A percentile compares a stretch with the other conserved stretches of the same genome.
These are phyloP conservation scores for Thereva unica DNA, from an alignment of 2,888 invertebrate species.

Conservation along the genomic window DNA sequence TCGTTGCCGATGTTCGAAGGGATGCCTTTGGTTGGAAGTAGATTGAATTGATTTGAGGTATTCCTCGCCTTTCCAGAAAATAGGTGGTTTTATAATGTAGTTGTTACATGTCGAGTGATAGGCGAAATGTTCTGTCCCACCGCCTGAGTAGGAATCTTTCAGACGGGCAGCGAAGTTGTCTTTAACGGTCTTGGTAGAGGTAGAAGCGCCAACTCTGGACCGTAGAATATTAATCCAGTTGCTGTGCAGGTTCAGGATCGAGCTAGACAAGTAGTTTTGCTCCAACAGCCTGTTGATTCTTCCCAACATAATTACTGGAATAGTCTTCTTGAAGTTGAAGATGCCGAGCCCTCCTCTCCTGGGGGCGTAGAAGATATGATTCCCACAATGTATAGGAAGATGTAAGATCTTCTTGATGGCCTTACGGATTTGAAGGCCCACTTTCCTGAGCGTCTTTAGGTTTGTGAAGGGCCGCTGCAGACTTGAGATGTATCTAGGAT, in stretches of 20 bases:
- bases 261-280: neutral
- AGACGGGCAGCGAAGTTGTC: neutral
- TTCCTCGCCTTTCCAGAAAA: neutral
- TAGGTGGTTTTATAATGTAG: neutral
- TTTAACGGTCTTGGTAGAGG: too few species aligned
- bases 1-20: neutral
- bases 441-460: neutral
- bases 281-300: neutral
- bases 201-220: too few species aligned
- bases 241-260: too few species aligned
- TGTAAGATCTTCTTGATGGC: neutral
- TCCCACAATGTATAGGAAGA: neutral
- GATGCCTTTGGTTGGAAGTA: neutral
- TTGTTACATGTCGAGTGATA: neutral
- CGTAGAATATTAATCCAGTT: too few species aligned
- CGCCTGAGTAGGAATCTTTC: neutral
- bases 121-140: neutral
- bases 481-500: slow-evolving; percentile 1
- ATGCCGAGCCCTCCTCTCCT: neutral
- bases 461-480: neutral
- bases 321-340: neutral
- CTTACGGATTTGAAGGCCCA: neutral
- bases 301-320: neutral
- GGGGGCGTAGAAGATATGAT: neutral
- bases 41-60: neutral